Conservation (phyloP, 2,797 vertebrate species). For the Phrynocephalus guinanensis region DNA sequence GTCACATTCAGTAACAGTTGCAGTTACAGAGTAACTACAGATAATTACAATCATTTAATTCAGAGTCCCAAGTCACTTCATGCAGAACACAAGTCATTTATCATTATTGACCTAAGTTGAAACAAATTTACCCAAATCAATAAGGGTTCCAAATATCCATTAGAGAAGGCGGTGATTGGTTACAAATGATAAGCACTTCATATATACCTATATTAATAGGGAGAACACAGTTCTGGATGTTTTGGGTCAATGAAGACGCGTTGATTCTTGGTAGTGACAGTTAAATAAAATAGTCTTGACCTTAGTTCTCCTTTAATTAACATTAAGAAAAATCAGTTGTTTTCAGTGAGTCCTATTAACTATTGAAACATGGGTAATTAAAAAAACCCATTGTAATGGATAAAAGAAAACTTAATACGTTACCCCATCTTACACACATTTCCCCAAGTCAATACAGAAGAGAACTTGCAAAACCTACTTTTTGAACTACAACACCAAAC, state of each 20-base stretch:
- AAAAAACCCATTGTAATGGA: neutral
- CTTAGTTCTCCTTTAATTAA: slow-evolving; percentile 67
- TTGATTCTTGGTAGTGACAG: slow-evolving; percentile 58
- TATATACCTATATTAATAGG: slow-evolving; percentile 67
- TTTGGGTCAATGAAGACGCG: slow-evolving; percentile 70
- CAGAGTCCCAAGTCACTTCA: slow-evolving; percentile 71
- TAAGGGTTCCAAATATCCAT: slow-evolving; percentile 71
- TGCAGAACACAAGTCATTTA: slow-evolving; percentile 74
- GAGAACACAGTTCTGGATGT: slow-evolving; percentile 55
- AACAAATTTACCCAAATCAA: slow-evolving; percentile 77
- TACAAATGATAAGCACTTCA: slow-evolving; percentile 64
- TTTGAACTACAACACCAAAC: neutral
- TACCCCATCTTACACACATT: neutral
- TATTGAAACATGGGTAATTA: slow-evolving; percentile 47
- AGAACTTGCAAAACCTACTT: neutral
- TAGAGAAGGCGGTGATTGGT: slow-evolving; percentile 69
- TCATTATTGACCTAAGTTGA: slow-evolving; percentile 76
- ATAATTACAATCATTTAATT: slow-evolving; percentile 76
- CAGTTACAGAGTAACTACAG: slow-evolving; percentile 74
- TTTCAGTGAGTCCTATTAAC: slow-evolving; percentile 65
- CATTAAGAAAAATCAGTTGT: slow-evolving; percentile 63
- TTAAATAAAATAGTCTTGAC: slow-evolving; percentile 63
- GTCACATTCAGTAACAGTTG: slow-evolving; percentile 68
- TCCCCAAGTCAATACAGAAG: neutral
- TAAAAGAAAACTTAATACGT: slow-evolving; percentile 5